phyloP scores from a whole-genome alignment of 92 coral and sea anemone species.

The Porites cylindrica region DNA sequence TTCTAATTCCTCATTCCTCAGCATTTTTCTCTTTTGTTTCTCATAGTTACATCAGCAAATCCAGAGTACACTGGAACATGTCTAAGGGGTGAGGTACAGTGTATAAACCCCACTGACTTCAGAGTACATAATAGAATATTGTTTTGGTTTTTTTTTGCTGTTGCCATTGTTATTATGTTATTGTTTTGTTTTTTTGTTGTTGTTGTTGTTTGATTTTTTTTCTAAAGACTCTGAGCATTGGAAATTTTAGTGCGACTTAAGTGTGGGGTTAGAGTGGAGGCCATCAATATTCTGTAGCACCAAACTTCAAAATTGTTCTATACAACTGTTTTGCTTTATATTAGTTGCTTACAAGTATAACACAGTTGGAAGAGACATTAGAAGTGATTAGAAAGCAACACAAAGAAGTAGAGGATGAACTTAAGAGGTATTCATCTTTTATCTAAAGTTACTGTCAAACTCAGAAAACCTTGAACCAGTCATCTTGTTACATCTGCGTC shows the following conservation, averaged over 20 bases:
- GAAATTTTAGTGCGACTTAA: too few relatives aligned
- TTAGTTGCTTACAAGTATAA: constrained; percentile 72
- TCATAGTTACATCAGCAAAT: constrained; percentile 35
- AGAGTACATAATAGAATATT: background rate
- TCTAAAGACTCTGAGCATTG: too few relatives aligned
- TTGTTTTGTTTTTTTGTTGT: too few relatives aligned
- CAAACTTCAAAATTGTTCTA: too few relatives aligned
- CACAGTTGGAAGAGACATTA: constrained; percentile 84
- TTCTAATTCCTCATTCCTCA: too few relatives aligned
- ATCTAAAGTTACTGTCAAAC: background rate
- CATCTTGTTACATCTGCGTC: too few relatives aligned
- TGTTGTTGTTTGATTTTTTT: too few relatives aligned
- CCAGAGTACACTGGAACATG: constrained; percentile 51
- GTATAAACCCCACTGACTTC: background rate
- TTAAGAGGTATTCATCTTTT: constrained; percentile 68
- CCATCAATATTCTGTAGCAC: too few relatives aligned
- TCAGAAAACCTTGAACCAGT: background rate
- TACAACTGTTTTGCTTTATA: background rate
- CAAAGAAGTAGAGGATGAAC: constrained; percentile 77
- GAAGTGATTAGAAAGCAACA: constrained; percentile 76
- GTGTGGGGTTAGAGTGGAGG: too few relatives aligned
- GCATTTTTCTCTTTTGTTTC: background rate
- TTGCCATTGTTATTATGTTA: too few relatives aligned
- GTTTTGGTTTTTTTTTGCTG: too few relatives aligned
- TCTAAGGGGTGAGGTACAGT: constrained; percentile 56